Conservation (phyloP, 2,113 vertebrate species). For the Alethe castanea region DNA sequence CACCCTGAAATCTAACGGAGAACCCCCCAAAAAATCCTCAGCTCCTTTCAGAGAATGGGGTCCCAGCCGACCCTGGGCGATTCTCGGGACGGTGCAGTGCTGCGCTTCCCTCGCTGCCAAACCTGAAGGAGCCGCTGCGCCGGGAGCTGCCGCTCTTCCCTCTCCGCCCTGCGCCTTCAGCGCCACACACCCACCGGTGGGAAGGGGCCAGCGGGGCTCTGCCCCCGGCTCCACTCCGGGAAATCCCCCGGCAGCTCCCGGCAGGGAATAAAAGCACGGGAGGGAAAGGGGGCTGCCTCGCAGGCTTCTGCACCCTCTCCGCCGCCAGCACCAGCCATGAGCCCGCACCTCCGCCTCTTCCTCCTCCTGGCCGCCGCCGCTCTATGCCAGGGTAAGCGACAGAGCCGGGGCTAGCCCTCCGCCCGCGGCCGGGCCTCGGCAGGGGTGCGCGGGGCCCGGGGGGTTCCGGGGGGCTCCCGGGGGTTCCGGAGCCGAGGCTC, state of each 20-base stretch:
- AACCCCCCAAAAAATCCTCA: background rate
- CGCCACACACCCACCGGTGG: no score
- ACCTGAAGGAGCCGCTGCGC: background rate
- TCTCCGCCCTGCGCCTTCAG: background rate
- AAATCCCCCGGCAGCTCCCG: background rate
- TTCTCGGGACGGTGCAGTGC: fast-evolving
- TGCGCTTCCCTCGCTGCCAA: fast-evolving
- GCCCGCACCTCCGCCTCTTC: background rate
- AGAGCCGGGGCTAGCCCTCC: background rate
- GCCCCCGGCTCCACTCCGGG: background rate
- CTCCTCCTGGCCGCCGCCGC: background rate
- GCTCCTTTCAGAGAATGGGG: background rate
- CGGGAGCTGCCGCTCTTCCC: background rate
- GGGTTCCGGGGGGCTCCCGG: no score
- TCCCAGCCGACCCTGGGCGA: background rate
- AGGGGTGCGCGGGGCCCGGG: background rate
- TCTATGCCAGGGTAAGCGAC: background rate
- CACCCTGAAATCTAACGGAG: background rate
- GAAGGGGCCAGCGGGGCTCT: background rate
- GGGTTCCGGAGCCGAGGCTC: background rate
- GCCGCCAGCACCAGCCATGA: background rate
- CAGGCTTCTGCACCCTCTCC: background rate
- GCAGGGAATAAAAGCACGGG: background rate
- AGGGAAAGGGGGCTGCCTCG: no score
- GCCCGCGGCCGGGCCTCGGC: background rate